Evolutionary conservation across 1,140 invertebrate species (phyloP), one percentile per base, ranked within the genome.

Genomic region (Drosophila biarmipes): DNA sequence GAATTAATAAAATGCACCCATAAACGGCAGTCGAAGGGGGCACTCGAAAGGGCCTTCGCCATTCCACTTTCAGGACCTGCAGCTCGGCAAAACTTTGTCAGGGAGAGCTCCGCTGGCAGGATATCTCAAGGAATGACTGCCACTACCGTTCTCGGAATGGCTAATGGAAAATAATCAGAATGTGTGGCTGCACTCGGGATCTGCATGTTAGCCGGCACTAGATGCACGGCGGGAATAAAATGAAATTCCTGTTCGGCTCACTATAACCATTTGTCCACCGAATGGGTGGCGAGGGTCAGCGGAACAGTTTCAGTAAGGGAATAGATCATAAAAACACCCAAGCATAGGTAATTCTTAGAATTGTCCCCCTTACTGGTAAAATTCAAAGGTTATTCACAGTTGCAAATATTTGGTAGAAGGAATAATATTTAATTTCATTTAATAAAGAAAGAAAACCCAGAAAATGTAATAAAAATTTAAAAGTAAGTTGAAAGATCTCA

Each of bases 81-180:
- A 57, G 31, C n/a, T 52, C 10, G 8, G 45, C 31, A 37, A 49
- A 68, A 37, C 19, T 75, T 62, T 74, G 52, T 56, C 64, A 71
- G 43, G 21, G 15, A 61, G 17, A 21, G 14, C 15, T 35, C 21
- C 34, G 24, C 2, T 24, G 53, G 2, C 14, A 58, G 52, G 46
- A 51, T 52, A 52, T 21, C 27, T 38, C 21, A 34, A 43, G 46
- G 43, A 38, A 64, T 46, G 56, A 61, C 29, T 61, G 57, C 19
- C 15, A 29, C 10, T 19, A 17, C 49, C 15, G 7, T 24, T 19
- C 37, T 42, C 14, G 49, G 48, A 71, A 69, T 67, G 27, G 69
- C 69, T 67, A 79, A 79, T 79, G 76, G 51, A 75, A 58, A 75
- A 63, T 61, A 80, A 71, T 59, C 57, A 67, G 42, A 52, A 61